Conservation (phyloP, 1,140 invertebrate species). For the Drosophila nigrodunni region DNA sequence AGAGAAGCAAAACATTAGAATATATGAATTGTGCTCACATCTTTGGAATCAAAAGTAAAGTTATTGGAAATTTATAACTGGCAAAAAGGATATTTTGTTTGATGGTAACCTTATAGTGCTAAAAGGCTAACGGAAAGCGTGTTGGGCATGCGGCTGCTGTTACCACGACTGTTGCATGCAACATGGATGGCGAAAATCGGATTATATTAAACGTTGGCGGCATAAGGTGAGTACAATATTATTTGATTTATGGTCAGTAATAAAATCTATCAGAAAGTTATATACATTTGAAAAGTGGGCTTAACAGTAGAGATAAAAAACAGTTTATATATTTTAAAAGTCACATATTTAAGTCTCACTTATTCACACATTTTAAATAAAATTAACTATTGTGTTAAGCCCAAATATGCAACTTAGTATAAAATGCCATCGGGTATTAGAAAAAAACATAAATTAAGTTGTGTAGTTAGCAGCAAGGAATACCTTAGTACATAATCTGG, state of each 20-base stretch:
- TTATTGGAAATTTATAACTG: conserved; percentile 2
- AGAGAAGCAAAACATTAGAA: not conserved
- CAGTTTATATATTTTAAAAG: too few relatives aligned
- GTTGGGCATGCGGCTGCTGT: conserved; percentile 77
- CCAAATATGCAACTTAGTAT: too few relatives aligned
- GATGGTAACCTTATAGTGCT: conserved; percentile 7
- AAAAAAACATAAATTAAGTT: conserved; percentile 29
- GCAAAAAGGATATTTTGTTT: not conserved
- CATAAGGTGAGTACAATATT: conserved; percentile 87
- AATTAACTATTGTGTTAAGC: too few relatives aligned
- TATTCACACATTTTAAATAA: too few relatives aligned
- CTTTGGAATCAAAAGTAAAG: conserved; percentile 9
- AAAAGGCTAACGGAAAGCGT: conserved; percentile 20
- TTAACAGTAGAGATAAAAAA: too few relatives aligned
- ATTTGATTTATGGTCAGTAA: conserved; percentile 1
- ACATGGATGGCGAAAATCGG: conserved; percentile 95
- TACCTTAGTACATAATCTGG: conserved; percentile 18
- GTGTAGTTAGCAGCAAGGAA: conserved; percentile 35
- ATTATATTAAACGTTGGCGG: conserved; percentile 98
- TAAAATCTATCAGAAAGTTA: not conserved
- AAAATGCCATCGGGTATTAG: too few relatives aligned
- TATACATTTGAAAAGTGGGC: not conserved
- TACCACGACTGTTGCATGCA: conserved; percentile 80
- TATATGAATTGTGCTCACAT: conserved; percentile 1
- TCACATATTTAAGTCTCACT: too few relatives aligned